Percentiles rank a stretch among this genome's conserved stretches.
Evolutionary conservation across 2,888 invertebrate genomes (phyloP).

Genomic region (Neoascia interrupta): DNA sequence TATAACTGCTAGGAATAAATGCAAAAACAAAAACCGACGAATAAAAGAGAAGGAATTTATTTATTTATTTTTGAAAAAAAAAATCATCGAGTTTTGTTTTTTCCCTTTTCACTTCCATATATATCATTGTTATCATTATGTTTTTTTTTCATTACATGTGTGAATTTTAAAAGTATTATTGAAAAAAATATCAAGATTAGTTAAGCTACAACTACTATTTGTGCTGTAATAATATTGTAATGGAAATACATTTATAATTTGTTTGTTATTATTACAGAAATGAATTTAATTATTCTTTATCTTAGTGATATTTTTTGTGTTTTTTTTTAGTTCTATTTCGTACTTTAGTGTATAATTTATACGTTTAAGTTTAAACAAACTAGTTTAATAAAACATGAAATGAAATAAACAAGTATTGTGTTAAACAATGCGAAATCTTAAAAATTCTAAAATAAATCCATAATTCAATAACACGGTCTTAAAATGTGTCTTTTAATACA

Average conservation of each 20-base stretch:
- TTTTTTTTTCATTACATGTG: conserved; percentile 2
- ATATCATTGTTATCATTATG: conserved; percentile 4
- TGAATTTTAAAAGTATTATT: conserved; percentile 60
- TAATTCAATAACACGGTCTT: no score
- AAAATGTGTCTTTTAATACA: no score
- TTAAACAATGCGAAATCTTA: no score
- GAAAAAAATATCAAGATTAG: conserved; percentile 36
- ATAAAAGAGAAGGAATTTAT: not conserved
- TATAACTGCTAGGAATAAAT: no score
- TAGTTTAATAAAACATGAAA: no score
- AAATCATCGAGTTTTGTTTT: not conserved
- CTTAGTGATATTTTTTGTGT: conserved; percentile 11
- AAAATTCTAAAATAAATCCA: no score
- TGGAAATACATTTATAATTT: conserved; percentile 6
- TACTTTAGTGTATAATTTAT: conserved; percentile 19
- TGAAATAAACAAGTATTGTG: no score
- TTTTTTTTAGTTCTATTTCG: conserved; percentile 20
- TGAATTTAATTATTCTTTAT: conserved; percentile 32
- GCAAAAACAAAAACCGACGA: not conserved
- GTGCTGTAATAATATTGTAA: conserved; percentile 5
- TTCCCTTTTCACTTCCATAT: not conserved
- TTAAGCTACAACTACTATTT: conserved; percentile 6
- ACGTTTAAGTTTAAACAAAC: conserved; percentile 35
- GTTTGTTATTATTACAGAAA: conserved; percentile 15
- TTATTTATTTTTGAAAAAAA: not conserved